A percentile compares a stretch with the other conserved stretches of the same genome.
These are phyloP conservation scores for Steinernema khuongi DNA, from an alignment of 1,140 invertebrate genomes.

Conservation along the genomic window DNA sequence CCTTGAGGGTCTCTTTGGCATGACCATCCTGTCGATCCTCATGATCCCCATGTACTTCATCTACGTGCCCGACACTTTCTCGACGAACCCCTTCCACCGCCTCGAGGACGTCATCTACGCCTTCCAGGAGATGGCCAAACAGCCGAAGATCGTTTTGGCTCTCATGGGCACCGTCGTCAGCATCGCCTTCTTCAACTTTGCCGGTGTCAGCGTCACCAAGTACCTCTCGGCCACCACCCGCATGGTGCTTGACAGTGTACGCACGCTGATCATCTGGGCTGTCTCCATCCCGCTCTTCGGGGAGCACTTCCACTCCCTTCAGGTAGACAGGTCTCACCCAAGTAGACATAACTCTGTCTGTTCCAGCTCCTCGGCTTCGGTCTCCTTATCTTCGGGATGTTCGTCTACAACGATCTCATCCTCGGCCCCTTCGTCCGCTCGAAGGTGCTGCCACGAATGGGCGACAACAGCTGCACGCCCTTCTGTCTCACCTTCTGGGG, in stretches of 20 bases:
- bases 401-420: conserved; percentile 38
- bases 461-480: background rate
- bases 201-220: conserved; percentile 89
- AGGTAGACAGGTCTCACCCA: conserved; percentile 63
- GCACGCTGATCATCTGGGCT: conserved; percentile 82
- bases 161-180: conserved; percentile 70
- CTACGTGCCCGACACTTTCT: conserved; percentile 69
- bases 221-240: conserved; percentile 83
- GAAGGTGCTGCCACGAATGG: conserved; percentile 27
- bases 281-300: conserved; percentile 71
- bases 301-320: conserved; percentile 75
- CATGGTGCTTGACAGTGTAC: conserved; percentile 82
- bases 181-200: conserved; percentile 93
- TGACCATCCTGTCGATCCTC: conserved; percentile 69
- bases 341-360: background rate
- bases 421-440: conserved; percentile 34
- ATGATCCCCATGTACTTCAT: conserved; percentile 81
- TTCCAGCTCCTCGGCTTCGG: conserved; percentile 42
- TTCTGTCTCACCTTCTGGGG: conserved; percentile 28
- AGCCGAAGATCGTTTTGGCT: conserved; percentile 66
- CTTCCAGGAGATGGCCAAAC: conserved; percentile 70
- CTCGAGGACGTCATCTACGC: conserved; percentile 76
- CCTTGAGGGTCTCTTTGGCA: conserved; percentile 86
- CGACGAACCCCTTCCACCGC: conserved; percentile 70
- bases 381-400: conserved; percentile 39